Percentiles rank a stretch among this genome's conserved stretches.
Evolutionary conservation across 2,888 invertebrate species (phyloP).

Genomic region (Plemyria rubiginata): DNA sequence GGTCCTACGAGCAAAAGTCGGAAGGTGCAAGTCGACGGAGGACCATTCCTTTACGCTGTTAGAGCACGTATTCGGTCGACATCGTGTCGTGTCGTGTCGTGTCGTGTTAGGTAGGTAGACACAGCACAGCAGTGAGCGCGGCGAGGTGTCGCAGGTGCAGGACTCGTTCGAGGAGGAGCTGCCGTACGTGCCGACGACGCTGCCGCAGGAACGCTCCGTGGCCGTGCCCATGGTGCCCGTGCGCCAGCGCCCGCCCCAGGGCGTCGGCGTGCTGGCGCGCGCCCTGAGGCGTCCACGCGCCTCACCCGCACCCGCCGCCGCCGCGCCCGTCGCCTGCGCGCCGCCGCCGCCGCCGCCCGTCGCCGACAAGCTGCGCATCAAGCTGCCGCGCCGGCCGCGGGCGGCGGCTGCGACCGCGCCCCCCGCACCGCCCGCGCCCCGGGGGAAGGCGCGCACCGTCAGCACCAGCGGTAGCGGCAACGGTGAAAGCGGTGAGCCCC

Average conservation of each 20-base stretch:
- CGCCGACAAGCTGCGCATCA: slow-evolving; percentile 70
- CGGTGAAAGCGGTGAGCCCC: slow-evolving; percentile 57
- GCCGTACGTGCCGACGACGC: slow-evolving; percentile 95
- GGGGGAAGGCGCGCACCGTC: slow-evolving; percentile 50
- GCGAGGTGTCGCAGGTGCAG: slow-evolving; percentile 72
- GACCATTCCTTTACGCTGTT: no score
- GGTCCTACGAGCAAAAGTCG: no score
- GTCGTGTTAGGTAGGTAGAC: no score
- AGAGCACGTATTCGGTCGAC: neutral
- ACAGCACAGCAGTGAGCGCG: no score
- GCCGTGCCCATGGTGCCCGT: slow-evolving; percentile 93
- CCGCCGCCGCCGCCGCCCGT: slow-evolving; percentile 47
- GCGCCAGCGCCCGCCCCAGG: slow-evolving; percentile 74
- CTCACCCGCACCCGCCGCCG: slow-evolving; percentile 60
- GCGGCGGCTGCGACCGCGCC: slow-evolving; percentile 33
- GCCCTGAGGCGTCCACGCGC: slow-evolving; percentile 85
- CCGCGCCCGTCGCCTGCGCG: slow-evolving; percentile 44
- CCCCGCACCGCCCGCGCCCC: slow-evolving; percentile 35
- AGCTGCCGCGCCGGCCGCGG: slow-evolving; percentile 68
- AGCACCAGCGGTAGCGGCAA: slow-evolving; percentile 30
- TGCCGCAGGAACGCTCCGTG: slow-evolving; percentile 93
- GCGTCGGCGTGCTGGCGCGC: slow-evolving; percentile 63
- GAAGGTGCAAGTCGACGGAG: no score
- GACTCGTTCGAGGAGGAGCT: slow-evolving; percentile 94
- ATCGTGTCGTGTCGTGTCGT: no score